A percentile compares a stretch with the other conserved stretches of the same genome.
Conservation (phyloP, 2,888 invertebrate genomes). For the Tridacna gigas region DNA sequence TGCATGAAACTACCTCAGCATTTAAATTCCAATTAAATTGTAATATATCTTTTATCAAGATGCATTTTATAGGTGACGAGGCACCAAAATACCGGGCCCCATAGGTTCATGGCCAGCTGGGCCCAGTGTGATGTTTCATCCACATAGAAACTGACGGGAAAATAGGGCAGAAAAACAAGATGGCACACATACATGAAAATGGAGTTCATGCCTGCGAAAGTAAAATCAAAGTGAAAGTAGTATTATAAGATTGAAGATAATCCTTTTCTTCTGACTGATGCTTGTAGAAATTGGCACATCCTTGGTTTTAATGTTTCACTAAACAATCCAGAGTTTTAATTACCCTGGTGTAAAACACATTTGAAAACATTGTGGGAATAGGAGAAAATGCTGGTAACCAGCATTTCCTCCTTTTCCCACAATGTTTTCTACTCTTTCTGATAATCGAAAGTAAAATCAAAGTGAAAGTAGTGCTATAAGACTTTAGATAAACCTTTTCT, state of each 20-base stretch:
- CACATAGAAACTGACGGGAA: constrained; percentile 87
- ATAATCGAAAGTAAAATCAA: constrained; percentile 30
- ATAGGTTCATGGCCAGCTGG: constrained; percentile 89
- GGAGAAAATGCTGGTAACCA: not conserved
- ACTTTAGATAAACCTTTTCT: no score
- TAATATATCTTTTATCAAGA: constrained; percentile 90
- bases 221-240: no score
- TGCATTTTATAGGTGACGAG: constrained; percentile 92
- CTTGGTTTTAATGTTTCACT: no score
- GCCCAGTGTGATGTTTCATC: constrained; percentile 86
- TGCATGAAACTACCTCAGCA: not conserved
- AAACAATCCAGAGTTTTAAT: no score
- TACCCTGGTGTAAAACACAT: no score
- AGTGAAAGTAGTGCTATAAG: no score
- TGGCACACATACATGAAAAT: constrained; percentile 95
- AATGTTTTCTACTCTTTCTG: not conserved
- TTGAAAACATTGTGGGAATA: not conserved
- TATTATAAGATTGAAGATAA: no score
- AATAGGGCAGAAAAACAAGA: constrained; percentile 89
- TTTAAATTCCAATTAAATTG: constrained; percentile 86
- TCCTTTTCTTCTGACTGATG: no score
- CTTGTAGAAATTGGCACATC: no score
- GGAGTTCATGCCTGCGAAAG: constrained; percentile 92
- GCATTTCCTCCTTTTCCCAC: not conserved
- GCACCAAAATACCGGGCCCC: constrained; percentile 91